Evolutionary conservation across 2,113 vertebrate genomes (phyloP), one percentile per base, ranked within the genome.

Genomic region (Colaptes auratus): DNA sequence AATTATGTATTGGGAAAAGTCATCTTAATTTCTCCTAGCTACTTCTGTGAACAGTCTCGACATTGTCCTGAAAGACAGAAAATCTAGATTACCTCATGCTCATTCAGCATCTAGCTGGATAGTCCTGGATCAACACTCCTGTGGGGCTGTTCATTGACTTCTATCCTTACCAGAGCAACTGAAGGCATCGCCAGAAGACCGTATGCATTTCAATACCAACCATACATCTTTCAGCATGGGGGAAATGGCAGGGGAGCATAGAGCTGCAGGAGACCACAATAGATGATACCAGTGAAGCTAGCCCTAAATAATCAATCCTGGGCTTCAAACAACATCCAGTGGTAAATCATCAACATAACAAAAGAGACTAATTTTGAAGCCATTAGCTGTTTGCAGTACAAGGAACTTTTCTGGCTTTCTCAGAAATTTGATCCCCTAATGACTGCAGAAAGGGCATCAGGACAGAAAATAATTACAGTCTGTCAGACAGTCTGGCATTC

Each of bases 391-490:
- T 82, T 89, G 90, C 85, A 86, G 65, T 87, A 88, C 80, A 83
- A 93, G 95, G 65, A 96, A 91, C 92, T 96, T 96, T 86, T 91
- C 91, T 85, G 82, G 82, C 94, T 97, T 96, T 91, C 95, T 93
- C 66, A 88, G 95, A 96, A 97, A 97, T 96, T 84, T 87, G 95
- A 98, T 95, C 95, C 96, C 93, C 91, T 90, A 87, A 90, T 90
- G 93, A 95, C 92, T 90, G 73, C 78, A 86, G 87, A 95, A 93
- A 95, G 91, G 66, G 81, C 96, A 86, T 78, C 89, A 75, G 95
- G 97, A 97, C 91, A 89, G 97, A 97, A 97, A 97, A 96, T 97
- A 96, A 97, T 97, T 96, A 95, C 95, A 93, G 95, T 95, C 95
- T 97, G 94, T 96, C 97, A 97, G 97, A 88, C 88, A 95, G 96